phyloP scores from a whole-genome alignment of 1,140 invertebrate genomes.

The Drosophila tropicalis region DNA sequence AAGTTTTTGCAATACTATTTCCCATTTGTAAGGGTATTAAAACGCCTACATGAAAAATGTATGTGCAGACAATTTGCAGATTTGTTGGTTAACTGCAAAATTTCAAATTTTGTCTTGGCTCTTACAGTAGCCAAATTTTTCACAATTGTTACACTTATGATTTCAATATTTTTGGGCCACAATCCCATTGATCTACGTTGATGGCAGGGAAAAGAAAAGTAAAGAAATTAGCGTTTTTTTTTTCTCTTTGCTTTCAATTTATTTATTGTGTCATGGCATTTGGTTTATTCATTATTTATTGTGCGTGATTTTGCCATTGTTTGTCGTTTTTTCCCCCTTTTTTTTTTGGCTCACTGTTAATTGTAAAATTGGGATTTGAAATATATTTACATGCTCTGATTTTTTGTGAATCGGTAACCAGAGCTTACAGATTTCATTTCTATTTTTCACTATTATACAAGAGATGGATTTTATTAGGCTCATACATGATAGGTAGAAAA shows the following conservation, averaged over 20 bases:
- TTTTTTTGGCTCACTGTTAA: conserved; percentile 62
- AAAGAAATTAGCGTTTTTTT: conserved; percentile 53
- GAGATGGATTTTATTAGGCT: background rate
- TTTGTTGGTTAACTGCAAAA: conserved; percentile 38
- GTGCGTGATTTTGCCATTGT: background rate
- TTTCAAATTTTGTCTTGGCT: conserved; percentile 59
- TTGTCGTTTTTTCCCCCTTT: conserved; percentile 21
- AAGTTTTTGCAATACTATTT: too few relatives aligned
- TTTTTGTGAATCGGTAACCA: conserved; percentile 59
- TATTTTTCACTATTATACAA: conserved; percentile 40
- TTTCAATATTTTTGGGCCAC: conserved; percentile 38
- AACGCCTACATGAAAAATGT: background rate
- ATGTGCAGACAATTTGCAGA: background rate
- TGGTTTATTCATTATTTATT: conserved; percentile 50
- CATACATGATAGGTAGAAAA: background rate
- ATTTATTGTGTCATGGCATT: conserved; percentile 73
- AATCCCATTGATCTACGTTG: conserved; percentile 66
- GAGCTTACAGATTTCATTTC: conserved; percentile 31
- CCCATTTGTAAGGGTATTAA: background rate
- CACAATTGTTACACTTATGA: conserved; percentile 53
- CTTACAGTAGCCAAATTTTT: conserved; percentile 56
- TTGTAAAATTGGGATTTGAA: conserved; percentile 48
- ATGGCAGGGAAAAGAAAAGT: conserved; percentile 46
- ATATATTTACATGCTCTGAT: conserved; percentile 72
- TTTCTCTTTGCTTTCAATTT: conserved; percentile 59